Conservation (phyloP, 2,888 invertebrate genomes). For the Cheilosia impressa region DNA sequence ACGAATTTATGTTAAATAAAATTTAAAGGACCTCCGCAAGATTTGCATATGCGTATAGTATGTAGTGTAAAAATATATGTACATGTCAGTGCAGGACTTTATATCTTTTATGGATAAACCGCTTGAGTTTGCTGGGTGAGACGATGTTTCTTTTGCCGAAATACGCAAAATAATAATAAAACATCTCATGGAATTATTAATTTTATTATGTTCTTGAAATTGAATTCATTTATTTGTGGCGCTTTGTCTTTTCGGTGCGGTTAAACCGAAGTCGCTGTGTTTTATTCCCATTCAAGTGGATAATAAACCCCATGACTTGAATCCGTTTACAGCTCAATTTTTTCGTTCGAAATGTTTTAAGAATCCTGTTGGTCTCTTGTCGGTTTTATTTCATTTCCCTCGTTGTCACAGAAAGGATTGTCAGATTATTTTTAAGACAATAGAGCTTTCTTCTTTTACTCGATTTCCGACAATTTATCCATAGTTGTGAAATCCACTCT, state of each 20-base stretch:
- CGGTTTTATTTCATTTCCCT: too few species aligned
- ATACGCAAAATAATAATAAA: slow-evolving; percentile 35
- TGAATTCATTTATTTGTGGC: slow-evolving; percentile 25
- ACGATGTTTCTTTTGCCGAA: background rate
- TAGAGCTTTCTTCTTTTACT: too few species aligned
- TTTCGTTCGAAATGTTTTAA: too few species aligned
- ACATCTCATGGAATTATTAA: slow-evolving; percentile 23
- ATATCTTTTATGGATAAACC: background rate
- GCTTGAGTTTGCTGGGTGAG: slow-evolving; percentile 8
- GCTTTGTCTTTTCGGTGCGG: background rate
- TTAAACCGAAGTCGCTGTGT: background rate
- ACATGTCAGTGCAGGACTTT: slow-evolving; percentile 5
- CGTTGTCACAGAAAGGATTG: too few species aligned
- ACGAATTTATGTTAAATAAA: slow-evolving; percentile 53
- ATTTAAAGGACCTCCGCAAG: slow-evolving; percentile 46
- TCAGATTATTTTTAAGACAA: too few species aligned
- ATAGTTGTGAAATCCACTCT: too few species aligned
- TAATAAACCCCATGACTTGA: slow-evolving; percentile 7
- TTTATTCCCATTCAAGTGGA: slow-evolving; percentile 1
- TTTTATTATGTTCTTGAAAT: slow-evolving; percentile 20
- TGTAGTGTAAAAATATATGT: background rate
- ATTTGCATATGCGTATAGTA: slow-evolving; percentile 19
- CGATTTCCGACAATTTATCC: too few species aligned
- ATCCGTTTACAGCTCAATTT: background rate
- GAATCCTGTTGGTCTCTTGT: too few species aligned